A percentile compares a stretch with the other conserved stretches of the same genome.
Evolutionary conservation across 92 coral and sea anemone species (phyloP).

Genomic region (Micromussa lordhowensis): DNA sequence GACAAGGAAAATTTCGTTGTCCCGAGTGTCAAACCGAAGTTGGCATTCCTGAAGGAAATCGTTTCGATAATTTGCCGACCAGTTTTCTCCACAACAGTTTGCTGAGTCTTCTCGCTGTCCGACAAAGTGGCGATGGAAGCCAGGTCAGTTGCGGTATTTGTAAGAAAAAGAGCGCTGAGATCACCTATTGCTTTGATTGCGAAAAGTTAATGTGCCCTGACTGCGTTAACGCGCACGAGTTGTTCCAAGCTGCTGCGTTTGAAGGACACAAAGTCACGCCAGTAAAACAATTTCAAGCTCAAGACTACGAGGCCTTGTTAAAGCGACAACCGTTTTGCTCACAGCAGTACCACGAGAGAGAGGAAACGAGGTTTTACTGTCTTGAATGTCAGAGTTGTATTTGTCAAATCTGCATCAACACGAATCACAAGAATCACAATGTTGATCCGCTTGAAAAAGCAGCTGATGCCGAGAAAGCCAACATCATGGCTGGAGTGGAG

Average conservation of each 20-base stretch:
- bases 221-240: constrained; percentile 48
- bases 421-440: constrained; percentile 7
- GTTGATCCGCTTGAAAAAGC: constrained; percentile 33
- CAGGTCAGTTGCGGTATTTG: constrained; percentile 22
- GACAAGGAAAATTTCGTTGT: neutral
- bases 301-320: constrained; percentile 33
- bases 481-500: constrained; percentile 18
- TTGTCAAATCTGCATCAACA: constrained; percentile 3
- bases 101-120: constrained; percentile 4
- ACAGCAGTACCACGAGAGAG: constrained; percentile 33
- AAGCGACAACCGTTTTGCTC: constrained; percentile 36
- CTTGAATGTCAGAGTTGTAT: constrained; percentile 19
- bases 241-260: constrained; percentile 17
- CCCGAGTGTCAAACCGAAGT: constrained; percentile 23
- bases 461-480: constrained; percentile 18
- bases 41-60: constrained; percentile 6
- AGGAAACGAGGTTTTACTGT: constrained; percentile 21
- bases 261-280: constrained; percentile 22
- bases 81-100: constrained; percentile 28
- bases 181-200: constrained; percentile 49
- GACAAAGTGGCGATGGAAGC: constrained; percentile 14
- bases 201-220: constrained; percentile 41
- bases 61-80: constrained; percentile 29
- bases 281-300: constrained; percentile 22
- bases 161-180: constrained; percentile 24